Base-by-base conservation (phyloP, 2,113 vertebrate genomes). In the Strix aluco region DNA sequence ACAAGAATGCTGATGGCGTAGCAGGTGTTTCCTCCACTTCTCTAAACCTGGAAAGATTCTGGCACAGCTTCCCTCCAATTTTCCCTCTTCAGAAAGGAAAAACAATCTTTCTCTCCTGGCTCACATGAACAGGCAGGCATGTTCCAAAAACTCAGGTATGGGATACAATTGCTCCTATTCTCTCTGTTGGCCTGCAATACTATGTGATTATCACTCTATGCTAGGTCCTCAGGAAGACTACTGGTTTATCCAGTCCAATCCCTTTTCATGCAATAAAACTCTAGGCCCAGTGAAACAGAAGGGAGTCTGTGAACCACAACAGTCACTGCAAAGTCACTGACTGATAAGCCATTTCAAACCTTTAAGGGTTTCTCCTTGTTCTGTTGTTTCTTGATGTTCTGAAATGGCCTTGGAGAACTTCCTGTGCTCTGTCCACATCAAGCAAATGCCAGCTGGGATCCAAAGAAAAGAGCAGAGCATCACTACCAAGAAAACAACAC, bases 11-110 rank as follows among this genome's bases (percentile, higher is more conserved):
- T 96, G 94, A 95, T 96, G 90, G 95, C 11, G 17, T 96, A 96
- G 95, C 97, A 97, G 97, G 94, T 97, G 96, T 97, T 97, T 97
- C 95, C 95, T 97, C 95, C 84, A 95, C 96, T 96, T 97, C 96
- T 97, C 94, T 96, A 96, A 97, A 96, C 96, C 97, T 97, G 96
- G 92, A 97, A 96, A 96, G 96, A 85, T 96, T 95, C 90, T 97
- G 94, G 92, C 93, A 90, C 78, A 85, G 89, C 71, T 92, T 92
- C 81, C 70, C 78, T 96, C 88, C 87, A 93, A 95, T 94, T 94
- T 96, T 95, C 70, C 94, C 72, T 96, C 75, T 96, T 94, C 83
- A 92, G 78, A 92, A 88, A 90, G 92, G 74, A 90, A 94, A 94
- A 96, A 95, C 89, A 94, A 70, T 66, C 89, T 88, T 89, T 72